Base-by-base conservation (phyloP, 2,113 vertebrate genomes). In the Corvus hawaiiensis region DNA sequence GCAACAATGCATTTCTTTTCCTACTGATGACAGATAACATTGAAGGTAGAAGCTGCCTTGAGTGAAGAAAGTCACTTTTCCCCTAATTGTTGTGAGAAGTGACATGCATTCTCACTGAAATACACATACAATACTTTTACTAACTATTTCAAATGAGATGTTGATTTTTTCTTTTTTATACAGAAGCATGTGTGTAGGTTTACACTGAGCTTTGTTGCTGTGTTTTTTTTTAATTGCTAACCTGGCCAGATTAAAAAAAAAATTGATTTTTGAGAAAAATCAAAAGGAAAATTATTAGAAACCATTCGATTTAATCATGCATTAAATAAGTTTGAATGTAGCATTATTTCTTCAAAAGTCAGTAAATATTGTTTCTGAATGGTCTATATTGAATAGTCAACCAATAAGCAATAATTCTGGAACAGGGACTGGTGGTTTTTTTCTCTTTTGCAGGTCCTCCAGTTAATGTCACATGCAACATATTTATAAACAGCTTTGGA, bases 401-500 rank as follows among this genome's bases (percentile, higher is more conserved):
- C 46, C 30, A 77, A 56, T 37, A 69, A 88, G 7, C n/a, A 80
- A 23, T 58, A 84, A 93, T 93, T 89, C 69, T 83, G 33, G 44
- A 82, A 72, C n/a, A 75, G 10, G 7, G 28, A 73, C 20, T 84
- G 37, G 2, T 90, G 11, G 6, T 7, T 24, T 76, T 81, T 82
- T 28, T 78, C 88, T 68, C 55, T 95, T 94, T 97, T 97, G 18
- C 97, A 99, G 99, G 99, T 62, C 98, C 99, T 97, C 98, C 99
- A 67, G 99, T 99, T 84, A 99, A 99, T 92, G 99, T 99, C 61
- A 99, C 99, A 46, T 99, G 99, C 94, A 99, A 99, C 97, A 99
- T 99, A 96, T 99, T 99, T 97, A 99, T 99, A 97, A 99, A 99
- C 98, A 99, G 99, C 96, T 99, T 99, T 95, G 99, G 99, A 64